phyloP scores from a whole-genome alignment of 1,140 invertebrate species.

The Bombus confusus region DNA sequence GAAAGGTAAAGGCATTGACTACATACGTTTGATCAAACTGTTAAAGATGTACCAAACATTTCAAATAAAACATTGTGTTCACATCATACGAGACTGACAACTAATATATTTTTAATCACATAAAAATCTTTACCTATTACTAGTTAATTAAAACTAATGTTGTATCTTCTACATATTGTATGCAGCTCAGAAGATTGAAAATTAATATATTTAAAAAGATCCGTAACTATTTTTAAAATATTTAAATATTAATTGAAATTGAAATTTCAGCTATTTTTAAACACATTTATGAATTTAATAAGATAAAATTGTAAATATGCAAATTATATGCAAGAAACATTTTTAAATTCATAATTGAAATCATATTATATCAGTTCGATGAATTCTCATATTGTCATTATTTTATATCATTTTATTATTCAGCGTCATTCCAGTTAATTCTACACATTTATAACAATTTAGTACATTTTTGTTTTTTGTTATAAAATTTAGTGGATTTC shows the following conservation, averaged over 20 bases:
- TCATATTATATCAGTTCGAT: conserved; percentile 26
- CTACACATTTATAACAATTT: not conserved
- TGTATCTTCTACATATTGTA: conserved; percentile 54
- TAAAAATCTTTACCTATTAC: conserved; percentile 72
- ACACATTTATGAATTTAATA: conserved; percentile 6
- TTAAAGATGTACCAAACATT: conserved; percentile 72
- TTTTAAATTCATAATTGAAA: conserved; percentile 4
- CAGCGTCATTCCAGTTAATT: not conserved
- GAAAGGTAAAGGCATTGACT: conserved; percentile 44
- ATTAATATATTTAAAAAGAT: conserved; percentile 30
- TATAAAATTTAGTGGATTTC: conserved; percentile 29
- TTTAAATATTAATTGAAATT: not conserved
- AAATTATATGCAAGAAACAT: not conserved
- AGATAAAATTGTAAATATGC: not conserved
- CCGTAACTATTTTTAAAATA: not conserved
- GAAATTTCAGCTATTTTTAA: not conserved
- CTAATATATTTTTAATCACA: conserved; percentile 54
- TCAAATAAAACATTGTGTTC: conserved; percentile 65
- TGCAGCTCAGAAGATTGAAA: conserved; percentile 56
- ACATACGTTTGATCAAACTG: conserved; percentile 59
- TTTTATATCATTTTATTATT: conserved; percentile 9
- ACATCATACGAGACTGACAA: conserved; percentile 65
- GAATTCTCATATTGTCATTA: conserved; percentile 25
- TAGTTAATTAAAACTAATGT: conserved; percentile 63
- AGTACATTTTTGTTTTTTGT: not conserved